Base-by-base conservation (phyloP, 2,113 vertebrate genomes). In the Macaca mulatta region DNA sequence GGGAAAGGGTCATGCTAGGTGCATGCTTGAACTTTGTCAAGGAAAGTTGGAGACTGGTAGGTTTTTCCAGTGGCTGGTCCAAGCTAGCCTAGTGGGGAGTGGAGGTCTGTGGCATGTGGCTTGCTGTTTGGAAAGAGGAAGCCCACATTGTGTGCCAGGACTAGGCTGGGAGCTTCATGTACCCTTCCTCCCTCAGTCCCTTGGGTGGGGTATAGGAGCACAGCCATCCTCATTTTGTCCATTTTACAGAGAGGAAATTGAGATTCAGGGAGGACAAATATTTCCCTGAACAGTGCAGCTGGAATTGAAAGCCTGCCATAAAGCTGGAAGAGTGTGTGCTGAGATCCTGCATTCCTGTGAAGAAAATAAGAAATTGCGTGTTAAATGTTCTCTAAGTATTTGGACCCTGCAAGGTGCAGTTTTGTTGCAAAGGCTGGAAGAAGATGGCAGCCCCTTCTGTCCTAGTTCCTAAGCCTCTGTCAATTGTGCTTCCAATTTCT, bases 361-460 rank as follows among this genome's bases (percentile, higher is more conserved):
- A 78, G 72, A 97, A 79, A 75, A 96, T 1, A 14, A 98, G 96
- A 89, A 50, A 23, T 80, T 48, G 27, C 4, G 18, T 11, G 50
- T 40, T 1, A 69, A 80, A 8, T 38, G 13, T 40, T 87, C 35
- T 94, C 59, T 97, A 94, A 97, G 61, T 0, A 11, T 43, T 35
- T 84, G 75, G 61, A 72, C 67, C 48, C 64, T 69, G 67, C 94
- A 0, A 30, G 8, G 20, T 8, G 38, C 90, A 16, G 1, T 0
- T 48, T 69, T 30, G 6, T 14, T 13, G 52, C 50, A 32, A n/a
- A 83, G 84, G 84, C 78, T 83, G 27, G 45, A 45, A 92, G 94
- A 97, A 89, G 81, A 99, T 99, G 99, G 99, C 98, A 43, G 98
- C 98, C 38, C 99, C 99, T 0, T 99, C 98, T 3, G 99, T 99